Evolutionary conservation across 2,113 vertebrate species (phyloP).

Genomic region (Myrmophylax atrothorax): DNA sequence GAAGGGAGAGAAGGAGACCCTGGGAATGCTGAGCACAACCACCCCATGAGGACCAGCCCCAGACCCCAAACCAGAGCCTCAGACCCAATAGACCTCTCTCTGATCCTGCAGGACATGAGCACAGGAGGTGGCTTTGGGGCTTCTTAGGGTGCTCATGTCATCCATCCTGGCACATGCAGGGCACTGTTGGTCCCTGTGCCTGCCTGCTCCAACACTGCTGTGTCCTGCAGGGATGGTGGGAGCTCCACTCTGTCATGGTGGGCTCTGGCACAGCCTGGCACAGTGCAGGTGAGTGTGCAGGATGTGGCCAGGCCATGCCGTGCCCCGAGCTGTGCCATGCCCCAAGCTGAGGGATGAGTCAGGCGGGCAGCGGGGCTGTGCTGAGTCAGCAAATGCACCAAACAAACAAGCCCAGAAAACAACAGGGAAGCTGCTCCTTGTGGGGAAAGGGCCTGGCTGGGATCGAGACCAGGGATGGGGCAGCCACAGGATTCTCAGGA

Average conservation of each 20-base stretch:
- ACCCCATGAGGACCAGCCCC: accelerated
- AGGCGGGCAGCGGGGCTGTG: neutral
- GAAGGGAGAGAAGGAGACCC: neutral
- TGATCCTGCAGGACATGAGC: neutral
- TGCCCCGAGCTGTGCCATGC: neutral
- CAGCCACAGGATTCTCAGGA: accelerated
- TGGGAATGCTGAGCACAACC: neutral
- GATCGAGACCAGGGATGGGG: accelerated
- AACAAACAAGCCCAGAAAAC: slow-evolving; percentile 40
- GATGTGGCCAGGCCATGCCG: neutral
- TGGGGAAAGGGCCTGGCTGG: neutral
- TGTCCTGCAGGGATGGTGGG: neutral
- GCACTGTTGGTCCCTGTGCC: neutral
- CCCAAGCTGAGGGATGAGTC: slow-evolving; percentile 46
- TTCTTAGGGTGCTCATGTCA: accelerated
- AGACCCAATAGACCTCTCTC: neutral
- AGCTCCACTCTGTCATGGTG: accelerated
- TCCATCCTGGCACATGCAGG: accelerated
- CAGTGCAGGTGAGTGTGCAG: neutral
- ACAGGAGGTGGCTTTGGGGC: neutral
- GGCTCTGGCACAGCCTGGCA: neutral
- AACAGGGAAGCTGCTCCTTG: neutral
- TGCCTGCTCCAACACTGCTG: accelerated
- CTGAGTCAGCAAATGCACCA: slow-evolving; percentile 29
- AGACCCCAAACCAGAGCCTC: neutral